Base-by-base conservation (phyloP, 2,888 invertebrate genomes). In the Drosophila colorata region DNA sequence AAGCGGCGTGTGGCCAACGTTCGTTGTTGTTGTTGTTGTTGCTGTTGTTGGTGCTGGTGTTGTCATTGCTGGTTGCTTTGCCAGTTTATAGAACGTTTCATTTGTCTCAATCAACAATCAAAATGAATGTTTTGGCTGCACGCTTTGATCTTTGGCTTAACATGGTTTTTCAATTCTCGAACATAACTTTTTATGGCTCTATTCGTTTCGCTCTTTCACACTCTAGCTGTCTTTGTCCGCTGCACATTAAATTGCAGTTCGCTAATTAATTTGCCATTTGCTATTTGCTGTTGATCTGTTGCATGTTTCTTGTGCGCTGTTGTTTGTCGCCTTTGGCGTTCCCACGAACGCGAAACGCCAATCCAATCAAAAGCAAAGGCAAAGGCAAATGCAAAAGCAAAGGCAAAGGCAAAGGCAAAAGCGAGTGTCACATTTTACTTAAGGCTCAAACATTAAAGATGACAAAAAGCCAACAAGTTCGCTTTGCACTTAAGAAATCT, bases 391-490 rank as follows among this genome's bases (percentile, higher is more conserved):
- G 90, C n/a, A n/a, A n/a, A n/a, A n/a, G n/a, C n/a, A n/a, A n/a
- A n/a, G n/a, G n/a, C n/a, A n/a, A n/a, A n/a, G n/a, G n/a, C 55
- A 13, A 55, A 55, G 35, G 46, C 33, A 20, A 72, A 47, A 70
- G 73, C 72, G 76, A 86, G 80, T 90, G 90, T 90, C 90, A 89
- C 83, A 89, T 90, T 84, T 82, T 80, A 85, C 72, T 80, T 82
- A 77, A 79, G 78, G 71, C 80, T 86, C 87, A 83, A 83, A 86
- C 87, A 83, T 90, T 88, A 79, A 84, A 87, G 80, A 82, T 79
- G 90, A 89, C 90, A 90, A 90, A 90, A 90, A 90, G 87, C 78
- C 81, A 87, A 84, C 84, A 86, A 87, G 90, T 87, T 85, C 87
- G 80, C 84, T 82, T 79, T 80, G 88, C 84, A 82, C 84, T 84